Base-by-base conservation (phyloP, 2,888 invertebrate species). In the Ceraclea dissimilis region DNA sequence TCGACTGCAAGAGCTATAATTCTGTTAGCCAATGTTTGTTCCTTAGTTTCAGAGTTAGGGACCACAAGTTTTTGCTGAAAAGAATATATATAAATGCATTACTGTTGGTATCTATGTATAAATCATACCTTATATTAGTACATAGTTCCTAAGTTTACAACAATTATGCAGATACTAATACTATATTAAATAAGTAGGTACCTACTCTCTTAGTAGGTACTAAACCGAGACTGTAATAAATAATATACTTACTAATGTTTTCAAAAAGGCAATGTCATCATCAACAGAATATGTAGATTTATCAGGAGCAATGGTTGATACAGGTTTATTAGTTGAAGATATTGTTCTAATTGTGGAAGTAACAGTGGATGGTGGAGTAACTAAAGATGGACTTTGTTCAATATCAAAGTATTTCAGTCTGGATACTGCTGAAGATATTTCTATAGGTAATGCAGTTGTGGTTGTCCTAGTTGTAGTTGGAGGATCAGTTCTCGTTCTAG, bases 181-280 rank as follows among this genome's bases (percentile, higher is more conserved):
- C n/a, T n/a, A n/a, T n/a, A n/a, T n/a, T n/a, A n/a, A n/a, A n/a
- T n/a, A n/a, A n/a, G n/a, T n/a, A n/a, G n/a, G n/a, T n/a, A n/a
- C n/a, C n/a, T n/a, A n/a, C n/a, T n/a, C n/a, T n/a, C n/a, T n/a
- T n/a, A n/a, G n/a, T n/a, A n/a, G n/a, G n/a, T n/a, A n/a, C n/a
- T n/a, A n/a, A n/a, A n/a, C n/a, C n/a, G n/a, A n/a, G n/a, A n/a
- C n/a, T n/a, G n/a, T n/a, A n/a, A n/a, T n/a, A n/a, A n/a, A n/a
- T n/a, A n/a, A n/a, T n/a, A n/a, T n/a, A 64, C 71, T 69, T 73
- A 83, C 83, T 76, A 83, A 71, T 63, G 81, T 80, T 65, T 81
- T 78, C 19, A 83, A 68, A 66, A 83, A 82, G 39, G 75, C 77
- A 61, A 82, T 69, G 66, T 83, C 83, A 60, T 83, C 80, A 69